phyloP scores from a whole-genome alignment of 2,113 vertebrate genomes.

The Anthoscopus minutus region DNA sequence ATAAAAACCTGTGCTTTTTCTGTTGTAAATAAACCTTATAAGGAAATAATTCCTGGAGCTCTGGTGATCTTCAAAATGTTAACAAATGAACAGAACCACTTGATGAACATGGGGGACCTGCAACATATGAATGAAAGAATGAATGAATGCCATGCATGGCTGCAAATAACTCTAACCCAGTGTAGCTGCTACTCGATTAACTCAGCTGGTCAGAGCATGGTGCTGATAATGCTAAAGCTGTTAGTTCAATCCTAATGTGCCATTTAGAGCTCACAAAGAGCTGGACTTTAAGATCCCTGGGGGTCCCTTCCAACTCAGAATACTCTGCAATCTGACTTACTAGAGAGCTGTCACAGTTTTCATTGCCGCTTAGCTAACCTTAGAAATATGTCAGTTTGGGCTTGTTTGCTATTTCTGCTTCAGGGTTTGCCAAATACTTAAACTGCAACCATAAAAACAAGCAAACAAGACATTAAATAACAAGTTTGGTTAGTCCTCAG shows the following conservation, averaged over 20 bases:
- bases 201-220: background rate
- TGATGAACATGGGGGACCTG: background rate
- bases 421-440: background rate
- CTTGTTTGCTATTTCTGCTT: background rate
- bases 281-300: background rate
- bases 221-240: accelerated
- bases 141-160: background rate
- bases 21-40: background rate
- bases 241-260: background rate
- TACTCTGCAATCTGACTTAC: background rate
- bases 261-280: background rate
- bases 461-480: background rate
- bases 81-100: background rate
- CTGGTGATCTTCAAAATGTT: background rate
- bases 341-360: background rate
- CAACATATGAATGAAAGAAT: background rate
- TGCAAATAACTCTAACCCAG: background rate
- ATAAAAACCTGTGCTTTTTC: background rate
- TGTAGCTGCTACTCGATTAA: background rate
- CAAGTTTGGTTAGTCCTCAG: background rate
- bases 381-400: background rate
- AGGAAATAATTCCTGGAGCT: background rate
- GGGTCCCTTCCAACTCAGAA: background rate
- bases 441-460: background rate
- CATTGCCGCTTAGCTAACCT: background rate